Evolutionary conservation across 2,888 invertebrate species (phyloP).

Genomic region (Drosophila anomalipes): DNA sequence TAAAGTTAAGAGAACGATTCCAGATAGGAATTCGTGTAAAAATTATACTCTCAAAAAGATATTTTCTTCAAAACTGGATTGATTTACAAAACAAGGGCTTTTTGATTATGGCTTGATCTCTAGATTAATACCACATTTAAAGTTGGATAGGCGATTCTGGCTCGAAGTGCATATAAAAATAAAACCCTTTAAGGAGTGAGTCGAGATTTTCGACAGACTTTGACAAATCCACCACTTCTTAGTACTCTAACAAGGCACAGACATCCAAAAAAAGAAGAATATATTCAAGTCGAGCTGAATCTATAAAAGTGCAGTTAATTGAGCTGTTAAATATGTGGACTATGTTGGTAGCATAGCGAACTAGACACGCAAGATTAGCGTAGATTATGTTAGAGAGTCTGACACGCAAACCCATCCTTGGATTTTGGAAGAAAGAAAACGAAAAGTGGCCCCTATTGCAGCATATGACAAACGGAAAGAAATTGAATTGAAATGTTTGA

Average conservation of each 20-base stretch:
- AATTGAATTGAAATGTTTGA: constrained; percentile 31
- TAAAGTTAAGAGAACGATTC: background rate
- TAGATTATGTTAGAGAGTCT: constrained; percentile 5
- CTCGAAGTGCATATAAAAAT: background rate
- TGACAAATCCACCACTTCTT: background rate
- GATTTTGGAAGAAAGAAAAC: background rate
- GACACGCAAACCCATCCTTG: constrained; percentile 34
- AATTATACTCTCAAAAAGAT: background rate
- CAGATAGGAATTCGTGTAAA: rapidly evolving
- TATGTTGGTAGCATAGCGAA: constrained; percentile 70
- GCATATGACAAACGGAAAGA: constrained; percentile 55
- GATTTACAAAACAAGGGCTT: background rate
- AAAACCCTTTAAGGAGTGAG: background rate
- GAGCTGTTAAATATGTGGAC: constrained; percentile 47
- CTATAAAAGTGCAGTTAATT: constrained; percentile 46
- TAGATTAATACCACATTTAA: background rate
- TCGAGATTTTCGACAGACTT: background rate
- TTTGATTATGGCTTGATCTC: background rate
- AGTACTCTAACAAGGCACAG: background rate
- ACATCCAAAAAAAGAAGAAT: background rate
- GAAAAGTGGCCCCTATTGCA: constrained; percentile 47
- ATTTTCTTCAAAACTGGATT: background rate
- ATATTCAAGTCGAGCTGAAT: constrained; percentile 15
- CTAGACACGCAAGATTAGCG: constrained; percentile 52
- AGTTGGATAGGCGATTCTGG: background rate